Evolutionary conservation across 2,113 vertebrate species (phyloP).

Genomic region (Chrysochloris asiatica): DNA sequence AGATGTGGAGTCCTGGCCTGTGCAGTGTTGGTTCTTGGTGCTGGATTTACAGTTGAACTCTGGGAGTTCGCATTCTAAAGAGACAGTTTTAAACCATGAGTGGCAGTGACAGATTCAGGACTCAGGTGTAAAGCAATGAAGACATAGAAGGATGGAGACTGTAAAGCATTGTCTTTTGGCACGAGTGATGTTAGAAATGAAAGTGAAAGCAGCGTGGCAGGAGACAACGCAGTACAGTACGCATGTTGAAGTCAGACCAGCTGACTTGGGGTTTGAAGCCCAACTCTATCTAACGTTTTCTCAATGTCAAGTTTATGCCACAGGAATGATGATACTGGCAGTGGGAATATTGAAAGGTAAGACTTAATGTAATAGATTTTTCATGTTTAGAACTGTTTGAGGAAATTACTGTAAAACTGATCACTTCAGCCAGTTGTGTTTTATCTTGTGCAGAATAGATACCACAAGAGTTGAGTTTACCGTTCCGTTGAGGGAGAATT

Average conservation of each 20-base stretch:
- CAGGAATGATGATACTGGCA: too few species aligned
- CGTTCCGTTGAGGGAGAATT: slow-evolving; percentile 97
- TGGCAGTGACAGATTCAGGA: neutral
- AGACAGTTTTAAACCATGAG: neutral
- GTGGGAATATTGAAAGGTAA: neutral
- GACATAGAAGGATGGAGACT: neutral
- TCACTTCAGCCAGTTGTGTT: neutral
- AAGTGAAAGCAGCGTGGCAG: neutral
- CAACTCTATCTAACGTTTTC: neutral
- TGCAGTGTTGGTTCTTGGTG: neutral
- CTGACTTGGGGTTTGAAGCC: neutral
- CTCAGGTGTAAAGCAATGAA: neutral
- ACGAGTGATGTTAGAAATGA: neutral
- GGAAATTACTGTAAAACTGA: neutral
- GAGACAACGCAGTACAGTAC: neutral
- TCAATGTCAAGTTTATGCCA: neutral
- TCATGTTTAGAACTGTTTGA: neutral
- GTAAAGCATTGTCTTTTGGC: neutral
- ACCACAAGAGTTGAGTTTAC: slow-evolving; percentile 98
- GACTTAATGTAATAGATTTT: neutral
- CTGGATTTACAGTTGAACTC: neutral
- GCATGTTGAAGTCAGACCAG: too few species aligned
- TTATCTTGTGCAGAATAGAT: slow-evolving; percentile 89
- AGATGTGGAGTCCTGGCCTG: neutral
- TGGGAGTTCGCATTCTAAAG: neutral